A percentile compares a stretch with the other conserved stretches of the same genome.
These are phyloP conservation scores for Chrosomus eos DNA, from an alignment of 2,797 vertebrate species.

Conservation along the genomic window DNA sequence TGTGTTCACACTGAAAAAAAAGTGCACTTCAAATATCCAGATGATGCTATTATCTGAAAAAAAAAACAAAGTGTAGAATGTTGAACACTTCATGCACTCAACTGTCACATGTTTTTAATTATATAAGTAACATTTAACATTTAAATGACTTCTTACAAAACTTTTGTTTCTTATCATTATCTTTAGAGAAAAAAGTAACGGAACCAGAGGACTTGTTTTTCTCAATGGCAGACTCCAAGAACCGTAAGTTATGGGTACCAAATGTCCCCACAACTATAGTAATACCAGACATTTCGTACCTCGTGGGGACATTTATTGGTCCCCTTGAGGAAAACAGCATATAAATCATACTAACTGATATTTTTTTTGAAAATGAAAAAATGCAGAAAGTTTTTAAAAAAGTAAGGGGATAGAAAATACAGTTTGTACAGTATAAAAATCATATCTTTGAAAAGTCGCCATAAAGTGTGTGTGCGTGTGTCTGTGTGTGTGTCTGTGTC, in stretches of 20 bases:
- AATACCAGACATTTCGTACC: too few relatives aligned
- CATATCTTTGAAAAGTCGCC: neutral
- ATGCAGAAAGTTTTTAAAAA: too few relatives aligned
- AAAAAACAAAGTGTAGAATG: too few relatives aligned
- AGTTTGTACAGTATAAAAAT: neutral
- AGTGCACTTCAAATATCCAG: too few relatives aligned
- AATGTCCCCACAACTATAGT: too few relatives aligned
- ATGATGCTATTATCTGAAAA: too few relatives aligned
- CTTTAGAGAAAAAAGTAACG: slow-evolving; percentile 1
- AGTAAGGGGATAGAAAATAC: neutral
- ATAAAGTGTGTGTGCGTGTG: neutral
- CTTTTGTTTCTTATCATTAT: slow-evolving; percentile 28
- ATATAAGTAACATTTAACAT: neutral
- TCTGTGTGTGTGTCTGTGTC: neutral
- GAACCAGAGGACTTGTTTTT: slow-evolving; percentile 70
- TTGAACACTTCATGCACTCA: too few relatives aligned
- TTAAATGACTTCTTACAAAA: too few relatives aligned
- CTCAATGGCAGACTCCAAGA: slow-evolving; percentile 68
- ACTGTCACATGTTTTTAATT: neutral
- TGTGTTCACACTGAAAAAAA: too few relatives aligned
- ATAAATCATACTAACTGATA: too few relatives aligned
- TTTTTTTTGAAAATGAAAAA: neutral
- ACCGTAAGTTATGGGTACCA: slow-evolving; percentile 32
- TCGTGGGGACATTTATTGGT: too few relatives aligned
- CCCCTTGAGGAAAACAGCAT: too few relatives aligned